These are phyloP conservation scores for Nothocercus nigrocapillus DNA, from an alignment of 2,113 vertebrate genomes.

Conservation along the genomic window DNA sequence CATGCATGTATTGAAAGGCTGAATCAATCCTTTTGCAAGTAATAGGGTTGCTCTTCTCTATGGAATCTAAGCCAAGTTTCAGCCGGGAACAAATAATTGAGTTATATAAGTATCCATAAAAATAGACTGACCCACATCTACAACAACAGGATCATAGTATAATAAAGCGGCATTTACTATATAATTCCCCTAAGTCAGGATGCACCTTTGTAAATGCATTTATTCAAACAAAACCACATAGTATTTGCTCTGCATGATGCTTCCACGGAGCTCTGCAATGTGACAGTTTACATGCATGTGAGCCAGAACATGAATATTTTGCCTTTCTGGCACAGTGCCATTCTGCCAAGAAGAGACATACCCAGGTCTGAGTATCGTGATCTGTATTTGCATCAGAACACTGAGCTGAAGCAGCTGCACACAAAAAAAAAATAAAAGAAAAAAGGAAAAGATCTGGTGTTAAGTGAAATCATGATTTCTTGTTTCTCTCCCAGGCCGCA, in stretches of 20 bases:
- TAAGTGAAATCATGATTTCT: not conserved
- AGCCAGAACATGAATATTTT: not conserved
- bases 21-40: not conserved
- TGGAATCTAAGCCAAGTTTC: slow-evolving; percentile 41
- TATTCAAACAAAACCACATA: not conserved
- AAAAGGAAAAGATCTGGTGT: too few relatives aligned
- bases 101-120: slow-evolving; percentile 49
- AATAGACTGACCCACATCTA: slow-evolving; percentile 60
- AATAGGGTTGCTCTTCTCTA: not conserved
- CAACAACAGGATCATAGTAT: slow-evolving; percentile 4
- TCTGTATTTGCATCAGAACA: not conserved
- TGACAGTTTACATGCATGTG: not conserved
- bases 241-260: not conserved
- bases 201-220: not conserved
- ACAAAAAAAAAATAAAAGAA: not conserved
- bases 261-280: not conserved
- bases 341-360: not conserved
- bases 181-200: slow-evolving; percentile 11
- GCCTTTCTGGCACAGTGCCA: not conserved
- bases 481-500: not conserved
- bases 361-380: not conserved
- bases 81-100: slow-evolving; percentile 49
- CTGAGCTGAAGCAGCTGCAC: not conserved
- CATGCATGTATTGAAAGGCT: not conserved
- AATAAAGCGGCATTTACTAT: slow-evolving; percentile 32